Conservation (phyloP, 2,797 vertebrate genomes). For the Valencia hispanica region DNA sequence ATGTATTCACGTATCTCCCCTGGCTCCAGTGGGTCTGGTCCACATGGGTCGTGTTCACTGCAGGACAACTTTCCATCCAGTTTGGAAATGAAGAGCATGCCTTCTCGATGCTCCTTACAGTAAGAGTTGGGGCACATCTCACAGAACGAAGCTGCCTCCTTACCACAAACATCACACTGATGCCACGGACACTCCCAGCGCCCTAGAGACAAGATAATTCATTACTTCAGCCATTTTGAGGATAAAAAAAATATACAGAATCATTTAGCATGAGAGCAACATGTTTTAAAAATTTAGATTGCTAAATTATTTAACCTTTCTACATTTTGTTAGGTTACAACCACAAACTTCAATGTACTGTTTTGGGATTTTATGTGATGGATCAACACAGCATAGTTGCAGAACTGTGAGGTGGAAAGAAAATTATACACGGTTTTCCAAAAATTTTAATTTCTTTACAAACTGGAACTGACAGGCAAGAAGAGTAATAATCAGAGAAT, state of each 20-base stretch:
- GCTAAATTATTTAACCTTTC: background rate
- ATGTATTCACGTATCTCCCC: slow-evolving; percentile 96
- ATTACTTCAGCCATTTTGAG: background rate
- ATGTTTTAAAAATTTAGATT: background rate
- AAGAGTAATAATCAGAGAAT: too few relatives aligned
- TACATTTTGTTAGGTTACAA: background rate
- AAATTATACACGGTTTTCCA: background rate
- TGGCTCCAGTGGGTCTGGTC: slow-evolving; percentile 93
- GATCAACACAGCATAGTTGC: background rate
- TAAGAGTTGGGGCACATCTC: slow-evolving; percentile 99
- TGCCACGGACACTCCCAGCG: slow-evolving; percentile 99
- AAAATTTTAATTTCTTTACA: background rate
- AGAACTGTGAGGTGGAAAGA: background rate
- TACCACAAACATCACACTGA: slow-evolving; percentile 93
- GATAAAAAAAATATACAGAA: background rate
- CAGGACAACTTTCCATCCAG: slow-evolving; percentile 95
- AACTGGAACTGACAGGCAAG: too few relatives aligned
- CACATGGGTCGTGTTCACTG: slow-evolving; percentile 96
- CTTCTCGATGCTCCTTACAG: slow-evolving; percentile 94
- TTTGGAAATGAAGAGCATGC: slow-evolving; percentile 99
- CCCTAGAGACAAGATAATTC: slow-evolving; percentile 75
- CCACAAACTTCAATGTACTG: too few relatives aligned
- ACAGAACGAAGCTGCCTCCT: slow-evolving; percentile 95
- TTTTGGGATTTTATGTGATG: background rate
- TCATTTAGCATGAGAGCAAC: background rate